Base-by-base conservation (phyloP, 1,140 invertebrate genomes). In the Gryon sp. region DNA sequence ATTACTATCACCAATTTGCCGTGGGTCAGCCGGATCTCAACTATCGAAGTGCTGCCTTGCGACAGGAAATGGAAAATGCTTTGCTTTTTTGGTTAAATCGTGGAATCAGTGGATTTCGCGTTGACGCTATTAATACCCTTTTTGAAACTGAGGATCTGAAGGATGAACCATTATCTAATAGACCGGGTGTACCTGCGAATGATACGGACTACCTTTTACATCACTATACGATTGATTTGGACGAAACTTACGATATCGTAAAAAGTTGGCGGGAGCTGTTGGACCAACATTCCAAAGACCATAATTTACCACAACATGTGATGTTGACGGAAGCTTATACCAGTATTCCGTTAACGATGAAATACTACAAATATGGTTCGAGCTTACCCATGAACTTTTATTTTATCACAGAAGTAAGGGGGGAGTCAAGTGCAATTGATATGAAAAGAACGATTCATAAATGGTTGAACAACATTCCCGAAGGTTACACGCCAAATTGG, bases 41-140 rank as follows among this genome's bases (percentile, higher is more conserved):
- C 82, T 93, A 92, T 46, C 86, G 91, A 1, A 92, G 92, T 81
- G 83, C 83, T 0, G 80, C 72, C 0, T 86, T 93, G 1, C 83
- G 87, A 2, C 53, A 89, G 0, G 92, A 92, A 76, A 92, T 92
- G 90, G 85, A 90, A 14, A 85, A 90, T 18, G 91, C 90, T 2
- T 84, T 91, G 65, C 80, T 62, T 2, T 92, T 91, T 81, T 95
- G 94, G 93, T 65, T 94, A 0, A 87, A 93, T 5, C 87, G 89
- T 74, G 94, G 93, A 4, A 92, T 93, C 0, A 92, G 93, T 79
- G 94, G 94, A 0, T 95, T 95, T 80, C 87, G 93, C 41, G 88
- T 95, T 1, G 92, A 93, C 72, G 92, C 92, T 59, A 84, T 91
- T 2, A 85, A 87, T 16, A 83, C 85, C 45, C 46, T 91, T 32